Percentiles rank a stretch among this genome's conserved stretches.
These are phyloP conservation scores for Criorhina ranunculi DNA, from an alignment of 2,888 invertebrate species.

Conservation along the genomic window DNA sequence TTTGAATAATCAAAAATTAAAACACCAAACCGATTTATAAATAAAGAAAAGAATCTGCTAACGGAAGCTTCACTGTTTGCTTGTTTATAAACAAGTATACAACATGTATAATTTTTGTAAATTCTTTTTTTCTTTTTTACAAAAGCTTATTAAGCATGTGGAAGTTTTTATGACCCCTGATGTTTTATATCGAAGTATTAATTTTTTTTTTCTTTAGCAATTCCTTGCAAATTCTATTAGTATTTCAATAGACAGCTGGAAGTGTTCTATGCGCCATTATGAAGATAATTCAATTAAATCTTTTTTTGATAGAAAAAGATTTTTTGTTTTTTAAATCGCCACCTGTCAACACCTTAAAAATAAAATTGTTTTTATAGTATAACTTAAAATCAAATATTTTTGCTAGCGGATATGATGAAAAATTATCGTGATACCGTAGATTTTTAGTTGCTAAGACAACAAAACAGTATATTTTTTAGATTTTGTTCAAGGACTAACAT, in stretches of 20 bases:
- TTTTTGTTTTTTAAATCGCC: too few species aligned
- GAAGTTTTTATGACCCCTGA: slow-evolving; percentile 37
- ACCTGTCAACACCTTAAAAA: slow-evolving; percentile 23
- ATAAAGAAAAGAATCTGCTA: slow-evolving; percentile 11
- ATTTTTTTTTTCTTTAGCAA: not conserved
- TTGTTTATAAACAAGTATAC: slow-evolving; percentile 14
- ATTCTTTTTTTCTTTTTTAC: not conserved
- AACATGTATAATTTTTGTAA: not conserved
- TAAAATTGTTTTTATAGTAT: slow-evolving; percentile 44
- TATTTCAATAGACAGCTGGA: slow-evolving; percentile 15
- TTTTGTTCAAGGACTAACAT: slow-evolving; percentile 2
- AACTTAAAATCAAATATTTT: slow-evolving; percentile 32
- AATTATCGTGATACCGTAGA: not conserved
- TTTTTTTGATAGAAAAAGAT: not conserved
- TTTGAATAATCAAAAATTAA: not conserved
- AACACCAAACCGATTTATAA: not conserved
- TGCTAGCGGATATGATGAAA: slow-evolving; percentile 21
- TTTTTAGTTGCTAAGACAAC: not conserved
- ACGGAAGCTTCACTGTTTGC: slow-evolving; percentile 1
- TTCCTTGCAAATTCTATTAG: not conserved
- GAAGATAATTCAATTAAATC: slow-evolving; percentile 5
- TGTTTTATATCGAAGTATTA: slow-evolving; percentile 15
- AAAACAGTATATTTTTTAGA: not conserved
- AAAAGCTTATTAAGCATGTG: slow-evolving; percentile 46
- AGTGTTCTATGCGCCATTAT: not conserved